phyloP scores from a whole-genome alignment of 2,888 invertebrate genomes.

The Tethea ocularis region DNA sequence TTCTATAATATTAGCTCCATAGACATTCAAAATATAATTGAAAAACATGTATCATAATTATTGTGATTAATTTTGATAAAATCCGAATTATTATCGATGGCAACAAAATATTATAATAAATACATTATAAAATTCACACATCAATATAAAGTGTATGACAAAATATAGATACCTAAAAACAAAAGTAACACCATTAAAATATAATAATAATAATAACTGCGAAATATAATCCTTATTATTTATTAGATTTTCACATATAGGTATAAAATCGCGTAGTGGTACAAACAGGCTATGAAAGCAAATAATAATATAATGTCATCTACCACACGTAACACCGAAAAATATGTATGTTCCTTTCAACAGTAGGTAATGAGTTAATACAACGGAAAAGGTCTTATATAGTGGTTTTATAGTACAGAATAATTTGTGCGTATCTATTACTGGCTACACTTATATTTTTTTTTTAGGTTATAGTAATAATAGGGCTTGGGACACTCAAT shows the following conservation, averaged over 20 bases:
- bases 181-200: too few relatives aligned
- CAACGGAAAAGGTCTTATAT: constrained; percentile 41
- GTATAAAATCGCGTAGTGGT: neutral
- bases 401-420: constrained; percentile 48
- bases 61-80: neutral
- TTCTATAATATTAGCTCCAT: too few relatives aligned
- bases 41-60: too few relatives aligned
- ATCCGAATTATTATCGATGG: neutral
- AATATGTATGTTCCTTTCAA: neutral
- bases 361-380: constrained; percentile 20
- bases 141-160: too few relatives aligned
- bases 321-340: constrained; percentile 28
- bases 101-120: neutral
- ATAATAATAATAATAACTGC: too few relatives aligned
- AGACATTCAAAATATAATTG: too few relatives aligned
- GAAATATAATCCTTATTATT: too few relatives aligned
- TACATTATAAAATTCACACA: too few relatives aligned
- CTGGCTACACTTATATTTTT: constrained; percentile 48
- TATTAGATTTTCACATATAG: too few relatives aligned
- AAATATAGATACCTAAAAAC: neutral
- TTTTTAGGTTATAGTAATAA: constrained; percentile 17
- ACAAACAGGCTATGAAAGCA: neutral
- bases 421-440: constrained; percentile 75
- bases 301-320: constrained; percentile 4
- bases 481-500: too few relatives aligned